Evolutionary conservation across 2,888 invertebrate species (phyloP), one percentile per base, ranked within the genome.

Genomic region (Phytoseiulus persimilis): DNA sequence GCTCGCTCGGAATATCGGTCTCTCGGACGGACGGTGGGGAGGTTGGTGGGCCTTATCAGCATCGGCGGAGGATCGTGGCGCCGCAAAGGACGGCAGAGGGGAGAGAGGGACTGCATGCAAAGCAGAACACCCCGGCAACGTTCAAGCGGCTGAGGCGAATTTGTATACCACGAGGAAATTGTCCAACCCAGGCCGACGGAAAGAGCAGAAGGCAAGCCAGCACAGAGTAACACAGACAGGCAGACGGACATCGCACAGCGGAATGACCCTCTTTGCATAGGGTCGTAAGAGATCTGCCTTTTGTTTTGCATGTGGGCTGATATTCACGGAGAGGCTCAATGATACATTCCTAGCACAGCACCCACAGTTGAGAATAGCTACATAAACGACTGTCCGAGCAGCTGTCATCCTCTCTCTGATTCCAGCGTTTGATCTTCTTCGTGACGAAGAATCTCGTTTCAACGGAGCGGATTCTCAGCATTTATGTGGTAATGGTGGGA

Each of bases 201-300:
- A 65, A 65, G 65, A 65, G 65, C 65, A 65, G 65, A 65, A 28
- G 28, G 65, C 65, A 28, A 65, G 65, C 65, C 65, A 65, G 65
- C 65, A 39, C 5, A 39, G 39, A 39, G 9, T 6, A 39, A 39
- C 5, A 39, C 9, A 9, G 39, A 65, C 65, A 65, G 65, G 18
- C 65, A 65, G 65, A 65, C 23, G 18, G 65, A 65, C 65, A 65
- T 65, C 65, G 65, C 65, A 23, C 65, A 65, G 65, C 65, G 65
- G 65, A 65, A 65, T 65, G 65, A 65, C 65, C 65, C 65, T 65
- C 65, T 65, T 65, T 65, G 65, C 65, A 65, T 65, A 65, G 65
- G 65, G 65, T 14, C 9, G 28, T 1, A 3, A 65, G 65, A 65
- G 65, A 65, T 65, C 65, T 65, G 65, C 65, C 65, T 65, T 65